These are phyloP conservation scores for Rhinogobio ventralis DNA, from an alignment of 2,797 vertebrate species.

Conservation along the genomic window DNA sequence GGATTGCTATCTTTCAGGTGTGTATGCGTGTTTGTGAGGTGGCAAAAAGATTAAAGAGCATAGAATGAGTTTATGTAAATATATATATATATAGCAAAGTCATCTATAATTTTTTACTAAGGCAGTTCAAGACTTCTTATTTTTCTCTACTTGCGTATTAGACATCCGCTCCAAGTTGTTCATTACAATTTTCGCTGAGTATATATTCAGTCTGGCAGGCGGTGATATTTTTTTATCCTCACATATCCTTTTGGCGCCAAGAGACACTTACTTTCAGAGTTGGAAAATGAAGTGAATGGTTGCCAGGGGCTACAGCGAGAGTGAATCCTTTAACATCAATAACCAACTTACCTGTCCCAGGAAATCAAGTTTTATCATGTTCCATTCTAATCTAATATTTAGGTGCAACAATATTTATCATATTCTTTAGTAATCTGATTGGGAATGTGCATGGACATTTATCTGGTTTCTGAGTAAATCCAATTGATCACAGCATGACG, in stretches of 20 bases:
- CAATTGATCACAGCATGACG: constrained; percentile 35
- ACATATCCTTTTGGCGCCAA: constrained; percentile 27
- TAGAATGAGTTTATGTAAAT: neutral
- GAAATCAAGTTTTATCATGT: constrained; percentile 49
- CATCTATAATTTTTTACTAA: neutral
- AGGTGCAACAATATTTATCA: constrained; percentile 38
- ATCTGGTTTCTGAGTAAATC: constrained; percentile 42
- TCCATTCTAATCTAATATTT: constrained; percentile 47
- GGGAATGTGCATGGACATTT: constrained; percentile 19
- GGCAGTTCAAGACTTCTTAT: neutral
- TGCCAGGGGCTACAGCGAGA: constrained; percentile 39
- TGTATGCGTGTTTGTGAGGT: neutral
- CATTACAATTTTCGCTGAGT: constrained; percentile 52
- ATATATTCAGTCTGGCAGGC: constrained; percentile 45
- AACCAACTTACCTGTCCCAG: constrained; percentile 36
- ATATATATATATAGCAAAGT: neutral
- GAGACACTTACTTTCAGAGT: constrained; percentile 48
- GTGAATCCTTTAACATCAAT: constrained; percentile 48
- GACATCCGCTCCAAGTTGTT: constrained; percentile 29
- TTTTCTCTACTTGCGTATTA: neutral
- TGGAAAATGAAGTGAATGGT: constrained; percentile 46
- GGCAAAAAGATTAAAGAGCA: neutral
- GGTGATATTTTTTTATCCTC: constrained; percentile 38
- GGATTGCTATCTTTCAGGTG: constrained; percentile 99
- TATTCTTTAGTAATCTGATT: constrained; percentile 36